A percentile compares a stretch with the other conserved stretches of the same genome.
Conservation (phyloP, 2,113 vertebrate genomes). For the Chiloscyllium plagiosum region DNA sequence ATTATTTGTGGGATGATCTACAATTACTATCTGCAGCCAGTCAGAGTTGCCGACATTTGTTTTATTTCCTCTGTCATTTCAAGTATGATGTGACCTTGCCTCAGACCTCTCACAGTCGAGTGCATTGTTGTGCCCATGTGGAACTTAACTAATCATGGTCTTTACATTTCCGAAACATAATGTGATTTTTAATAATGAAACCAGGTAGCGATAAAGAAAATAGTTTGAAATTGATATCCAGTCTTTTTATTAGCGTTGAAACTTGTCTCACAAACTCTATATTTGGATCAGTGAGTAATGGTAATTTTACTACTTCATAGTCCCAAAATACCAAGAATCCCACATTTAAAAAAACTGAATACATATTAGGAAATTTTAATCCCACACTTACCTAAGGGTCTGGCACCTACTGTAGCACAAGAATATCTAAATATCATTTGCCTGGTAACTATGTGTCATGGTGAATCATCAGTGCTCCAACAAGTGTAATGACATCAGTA, state of each 20-base stretch:
- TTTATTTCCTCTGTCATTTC: not conserved
- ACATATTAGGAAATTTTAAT: not conserved
- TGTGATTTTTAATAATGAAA: not conserved
- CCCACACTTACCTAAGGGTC: not conserved
- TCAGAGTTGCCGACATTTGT: not conserved
- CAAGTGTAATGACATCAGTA: not conserved
- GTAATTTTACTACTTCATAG: not conserved
- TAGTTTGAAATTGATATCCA: not conserved
- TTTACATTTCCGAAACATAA: not conserved
- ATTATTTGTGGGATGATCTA: not conserved
- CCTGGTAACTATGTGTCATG: slow-evolving; percentile 8
- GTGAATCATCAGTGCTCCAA: slow-evolving; percentile 13
- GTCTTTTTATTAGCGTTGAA: not conserved
- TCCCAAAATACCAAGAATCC: not conserved
- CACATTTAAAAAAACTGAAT: not conserved
- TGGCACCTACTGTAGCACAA: not conserved
- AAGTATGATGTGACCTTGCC: not conserved
- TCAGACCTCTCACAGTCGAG: not conserved
- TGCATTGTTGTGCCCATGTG: not conserved
- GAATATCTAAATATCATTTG: not conserved
- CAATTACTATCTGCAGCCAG: not conserved
- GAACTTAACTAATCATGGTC: not conserved
- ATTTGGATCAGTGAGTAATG: not conserved
- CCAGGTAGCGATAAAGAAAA: not conserved
- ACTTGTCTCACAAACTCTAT: not conserved